Evolutionary conservation across 2,113 vertebrate genomes (phyloP).

Genomic region (Leucopsar rothschildi): DNA sequence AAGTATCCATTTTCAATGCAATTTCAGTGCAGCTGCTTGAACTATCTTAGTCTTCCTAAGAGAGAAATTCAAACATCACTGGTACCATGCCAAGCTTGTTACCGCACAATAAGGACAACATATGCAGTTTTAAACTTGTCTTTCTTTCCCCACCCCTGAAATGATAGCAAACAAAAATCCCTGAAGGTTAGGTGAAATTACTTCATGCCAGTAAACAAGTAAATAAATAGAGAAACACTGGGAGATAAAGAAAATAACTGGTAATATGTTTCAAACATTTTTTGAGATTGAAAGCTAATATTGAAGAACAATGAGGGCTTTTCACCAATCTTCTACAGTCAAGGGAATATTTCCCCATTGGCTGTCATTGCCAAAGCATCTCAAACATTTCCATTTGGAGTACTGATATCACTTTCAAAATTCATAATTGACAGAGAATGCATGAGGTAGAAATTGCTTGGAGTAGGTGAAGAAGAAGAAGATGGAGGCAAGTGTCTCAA

Average conservation of each 20-base stretch:
- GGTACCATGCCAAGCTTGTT: slow-evolving; percentile 58
- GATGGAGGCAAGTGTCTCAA: not conserved
- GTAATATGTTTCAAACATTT: not conserved
- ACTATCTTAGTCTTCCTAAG: slow-evolving; percentile 60
- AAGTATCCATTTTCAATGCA: slow-evolving; percentile 71
- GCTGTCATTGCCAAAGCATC: not conserved
- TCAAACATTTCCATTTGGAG: not conserved
- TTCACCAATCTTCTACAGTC: not conserved
- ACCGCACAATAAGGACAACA: slow-evolving; percentile 45
- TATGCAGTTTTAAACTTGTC: slow-evolving; percentile 55
- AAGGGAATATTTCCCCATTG: not conserved
- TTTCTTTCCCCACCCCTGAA: not conserved
- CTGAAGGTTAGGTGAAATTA: not conserved
- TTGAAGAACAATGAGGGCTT: not conserved
- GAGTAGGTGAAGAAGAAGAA: not conserved
- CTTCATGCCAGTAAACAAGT: not conserved
- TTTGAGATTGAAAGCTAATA: not conserved
- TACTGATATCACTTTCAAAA: not conserved
- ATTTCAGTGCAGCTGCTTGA: slow-evolving; percentile 72
- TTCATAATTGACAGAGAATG: not conserved
- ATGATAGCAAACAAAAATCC: not conserved
- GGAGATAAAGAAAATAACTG: not conserved
- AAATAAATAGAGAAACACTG: not conserved
- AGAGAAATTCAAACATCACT: slow-evolving; percentile 65
- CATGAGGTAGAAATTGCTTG: not conserved